Conservation (phyloP, 2,888 invertebrate genomes). For the Drosophila eohydei region DNA sequence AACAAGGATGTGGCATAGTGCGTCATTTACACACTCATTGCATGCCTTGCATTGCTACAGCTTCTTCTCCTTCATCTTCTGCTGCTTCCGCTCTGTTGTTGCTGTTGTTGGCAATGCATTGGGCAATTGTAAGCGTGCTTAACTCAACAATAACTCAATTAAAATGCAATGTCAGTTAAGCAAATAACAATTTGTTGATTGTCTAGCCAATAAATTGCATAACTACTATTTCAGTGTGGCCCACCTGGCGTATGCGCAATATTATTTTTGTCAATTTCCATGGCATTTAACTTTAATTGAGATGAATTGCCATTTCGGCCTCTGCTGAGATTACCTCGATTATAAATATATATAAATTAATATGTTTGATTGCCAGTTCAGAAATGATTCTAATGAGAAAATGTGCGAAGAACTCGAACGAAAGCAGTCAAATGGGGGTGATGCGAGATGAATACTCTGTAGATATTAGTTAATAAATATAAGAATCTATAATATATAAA, state of each 20-base stretch:
- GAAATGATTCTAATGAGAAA: not conserved
- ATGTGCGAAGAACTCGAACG: not conserved
- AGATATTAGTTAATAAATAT: too few species aligned
- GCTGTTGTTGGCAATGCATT: slow-evolving; percentile 12
- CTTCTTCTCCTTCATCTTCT: not conserved
- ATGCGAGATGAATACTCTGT: too few species aligned
- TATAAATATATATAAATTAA: not conserved
- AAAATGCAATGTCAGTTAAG: slow-evolving; percentile 63
- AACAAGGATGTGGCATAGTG: slow-evolving; percentile 59
- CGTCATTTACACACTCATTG: slow-evolving; percentile 46
- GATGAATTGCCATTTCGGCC: not conserved
- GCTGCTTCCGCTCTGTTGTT: not conserved
- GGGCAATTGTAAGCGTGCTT: slow-evolving; percentile 31
- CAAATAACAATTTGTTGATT: slow-evolving; percentile 56
- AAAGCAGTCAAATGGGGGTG: not conserved
- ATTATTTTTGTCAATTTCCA: not conserved
- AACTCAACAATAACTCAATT: slow-evolving; percentile 64
- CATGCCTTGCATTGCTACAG: slow-evolving; percentile 39
- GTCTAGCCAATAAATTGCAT: slow-evolving; percentile 34
- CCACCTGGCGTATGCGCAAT: slow-evolving; percentile 16
- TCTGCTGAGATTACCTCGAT: not conserved
- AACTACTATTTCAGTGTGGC: slow-evolving; percentile 11
- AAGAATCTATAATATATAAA: too few species aligned
- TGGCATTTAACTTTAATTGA: not conserved
- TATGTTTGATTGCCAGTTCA: slow-evolving; percentile 2